Conservation (phyloP, 2,888 invertebrate species). For the Pardosa pseudoannulata region DNA sequence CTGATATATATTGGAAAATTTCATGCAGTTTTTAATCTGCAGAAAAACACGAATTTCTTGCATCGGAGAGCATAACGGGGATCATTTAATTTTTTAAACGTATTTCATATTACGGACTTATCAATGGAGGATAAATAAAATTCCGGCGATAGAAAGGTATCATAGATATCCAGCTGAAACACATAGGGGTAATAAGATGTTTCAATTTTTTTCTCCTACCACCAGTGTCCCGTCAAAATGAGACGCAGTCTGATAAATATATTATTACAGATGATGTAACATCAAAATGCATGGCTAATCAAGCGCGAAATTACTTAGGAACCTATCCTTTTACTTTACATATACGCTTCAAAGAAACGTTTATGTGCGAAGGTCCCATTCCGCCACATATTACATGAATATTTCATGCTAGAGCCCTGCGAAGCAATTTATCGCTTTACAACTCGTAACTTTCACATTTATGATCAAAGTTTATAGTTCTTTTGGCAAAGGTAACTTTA, state of each 20-base stretch:
- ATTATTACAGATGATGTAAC: conserved; percentile 45
- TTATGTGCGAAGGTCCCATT: conserved; percentile 59
- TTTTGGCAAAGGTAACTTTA: conserved; percentile 63
- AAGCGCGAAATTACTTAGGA: conserved; percentile 48
- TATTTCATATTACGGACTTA: too few relatives aligned
- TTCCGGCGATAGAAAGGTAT: background rate
- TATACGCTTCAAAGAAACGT: conserved; percentile 53
- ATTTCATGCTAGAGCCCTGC: conserved; percentile 53
- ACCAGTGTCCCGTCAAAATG: conserved; percentile 18
- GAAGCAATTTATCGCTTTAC: conserved; percentile 67
- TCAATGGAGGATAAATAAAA: background rate
- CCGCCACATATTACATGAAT: conserved; percentile 58
- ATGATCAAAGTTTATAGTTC: conserved; percentile 66
- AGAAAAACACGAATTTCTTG: too few relatives aligned
- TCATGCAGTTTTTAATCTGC: too few relatives aligned
- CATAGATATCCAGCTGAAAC: too few relatives aligned
- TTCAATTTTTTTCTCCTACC: too few relatives aligned
- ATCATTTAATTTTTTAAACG: too few relatives aligned
- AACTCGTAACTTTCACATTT: conserved; percentile 66
- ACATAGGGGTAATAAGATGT: too few relatives aligned
- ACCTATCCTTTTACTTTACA: conserved; percentile 38
- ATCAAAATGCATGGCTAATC: conserved; percentile 63
- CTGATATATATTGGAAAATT: too few relatives aligned
- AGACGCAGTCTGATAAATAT: conserved; percentile 49
- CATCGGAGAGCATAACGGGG: too few relatives aligned